phyloP scores from a whole-genome alignment of 1,140 invertebrate genomes.

The Drosophila albomicans region DNA sequence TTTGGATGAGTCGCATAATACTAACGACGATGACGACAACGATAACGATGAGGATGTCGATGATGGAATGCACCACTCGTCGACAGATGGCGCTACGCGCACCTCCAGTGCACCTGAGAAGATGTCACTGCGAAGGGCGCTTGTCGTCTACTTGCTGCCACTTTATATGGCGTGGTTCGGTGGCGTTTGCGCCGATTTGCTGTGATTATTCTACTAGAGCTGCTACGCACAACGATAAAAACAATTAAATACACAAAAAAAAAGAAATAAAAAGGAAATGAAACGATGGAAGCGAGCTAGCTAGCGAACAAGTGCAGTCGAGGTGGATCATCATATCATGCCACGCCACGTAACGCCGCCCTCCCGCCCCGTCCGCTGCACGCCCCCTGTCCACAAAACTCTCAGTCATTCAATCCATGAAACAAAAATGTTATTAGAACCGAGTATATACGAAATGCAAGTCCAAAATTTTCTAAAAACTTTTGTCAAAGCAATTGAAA shows the following conservation, averaged over 20 bases:
- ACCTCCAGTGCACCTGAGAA: conserved; percentile 67
- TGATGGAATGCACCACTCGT: conserved; percentile 32
- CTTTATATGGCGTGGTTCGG: conserved; percentile 94
- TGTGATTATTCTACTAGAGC: conserved; percentile 87
- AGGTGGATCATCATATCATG: conserved; percentile 29
- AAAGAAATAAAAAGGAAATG: background rate
- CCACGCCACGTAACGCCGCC: conserved; percentile 23
- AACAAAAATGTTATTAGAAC: conserved; percentile 80
- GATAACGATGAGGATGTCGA: conserved; percentile 43
- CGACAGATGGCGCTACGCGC: conserved; percentile 45
- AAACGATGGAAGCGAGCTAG: conserved; percentile 27
- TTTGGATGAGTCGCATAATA: conserved; percentile 53
- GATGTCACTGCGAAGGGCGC: conserved; percentile 88
- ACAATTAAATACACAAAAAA: conserved; percentile 1
- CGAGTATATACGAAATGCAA: conserved; percentile 73
- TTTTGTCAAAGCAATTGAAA: conserved; percentile 76
- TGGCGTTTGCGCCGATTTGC: conserved; percentile 90
- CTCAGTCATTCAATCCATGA: conserved; percentile 81
- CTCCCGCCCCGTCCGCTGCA: conserved; percentile 44
- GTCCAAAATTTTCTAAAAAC: conserved; percentile 82
- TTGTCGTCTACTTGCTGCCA: conserved; percentile 91
- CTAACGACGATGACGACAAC: conserved; percentile 39
- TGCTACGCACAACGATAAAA: conserved; percentile 37
- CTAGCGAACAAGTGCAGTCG: conserved; percentile 39
- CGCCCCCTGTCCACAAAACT: conserved; percentile 55